Percentiles rank a stretch among this genome's conserved stretches.
Evolutionary conservation across 2,888 invertebrate species (phyloP).

Genomic region (Pantelozetes paolii): DNA sequence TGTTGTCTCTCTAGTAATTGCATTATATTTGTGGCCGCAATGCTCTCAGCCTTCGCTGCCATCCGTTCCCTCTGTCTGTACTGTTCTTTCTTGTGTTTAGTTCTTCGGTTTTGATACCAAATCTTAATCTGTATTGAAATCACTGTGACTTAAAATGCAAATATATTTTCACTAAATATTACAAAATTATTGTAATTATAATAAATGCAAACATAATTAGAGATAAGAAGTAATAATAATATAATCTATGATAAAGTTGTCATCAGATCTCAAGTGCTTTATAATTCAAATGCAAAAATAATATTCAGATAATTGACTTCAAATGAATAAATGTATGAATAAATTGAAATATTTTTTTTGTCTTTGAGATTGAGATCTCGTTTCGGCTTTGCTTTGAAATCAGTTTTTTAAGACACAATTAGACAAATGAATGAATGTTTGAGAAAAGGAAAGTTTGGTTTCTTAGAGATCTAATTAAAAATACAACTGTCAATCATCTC

Average conservation of each 20-base stretch:
- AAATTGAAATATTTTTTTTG: not conserved
- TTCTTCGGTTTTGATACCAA: conserved; percentile 28
- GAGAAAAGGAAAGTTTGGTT: not conserved
- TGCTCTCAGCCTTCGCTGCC: conserved; percentile 16
- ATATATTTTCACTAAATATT: not conserved
- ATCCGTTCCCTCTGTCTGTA: not conserved
- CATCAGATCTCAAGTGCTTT: conserved; percentile 1
- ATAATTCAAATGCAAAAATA: not conserved
- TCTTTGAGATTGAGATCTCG: not conserved
- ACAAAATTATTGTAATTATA: not conserved
- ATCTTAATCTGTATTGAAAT: conserved; percentile 15
- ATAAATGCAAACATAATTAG: not conserved
- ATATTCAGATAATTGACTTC: not conserved
- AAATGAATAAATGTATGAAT: not conserved
- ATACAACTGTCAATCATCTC: conserved; percentile 16
- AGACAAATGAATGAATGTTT: not conserved
- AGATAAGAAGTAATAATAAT: not conserved
- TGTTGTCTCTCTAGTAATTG: not conserved
- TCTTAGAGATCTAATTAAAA: not conserved
- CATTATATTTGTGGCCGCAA: conserved; percentile 12
- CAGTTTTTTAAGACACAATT: not conserved
- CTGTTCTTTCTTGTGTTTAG: conserved; percentile 24
- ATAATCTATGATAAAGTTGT: not conserved
- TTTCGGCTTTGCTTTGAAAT: conserved; percentile 13
- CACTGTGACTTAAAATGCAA: not conserved